phyloP scores from a whole-genome alignment of 2,888 invertebrate genomes.

The Marasmarcha lunaedactyla region DNA sequence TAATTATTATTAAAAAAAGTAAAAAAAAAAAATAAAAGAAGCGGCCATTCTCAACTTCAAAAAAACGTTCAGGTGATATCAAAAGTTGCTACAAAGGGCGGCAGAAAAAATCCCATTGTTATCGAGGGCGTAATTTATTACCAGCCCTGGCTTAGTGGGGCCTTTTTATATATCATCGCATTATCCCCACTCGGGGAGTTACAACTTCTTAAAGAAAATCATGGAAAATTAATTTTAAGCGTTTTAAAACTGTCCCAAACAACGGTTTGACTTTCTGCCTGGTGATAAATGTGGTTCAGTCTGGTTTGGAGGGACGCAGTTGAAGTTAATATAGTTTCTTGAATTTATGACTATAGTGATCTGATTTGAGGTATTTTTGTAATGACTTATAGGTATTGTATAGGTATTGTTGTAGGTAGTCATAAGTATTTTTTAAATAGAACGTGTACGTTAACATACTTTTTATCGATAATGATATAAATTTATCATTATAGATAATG shows the following conservation, averaged over 20 bases:
- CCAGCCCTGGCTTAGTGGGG: conserved; percentile 56
- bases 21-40: too few relatives aligned
- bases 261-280: conserved; percentile 41
- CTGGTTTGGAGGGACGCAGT: too few relatives aligned
- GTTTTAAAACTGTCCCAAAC: conserved; percentile 59
- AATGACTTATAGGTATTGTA: too few relatives aligned
- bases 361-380: too few relatives aligned
- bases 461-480: too few relatives aligned
- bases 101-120: conserved; percentile 68
- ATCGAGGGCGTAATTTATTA: conserved; percentile 72
- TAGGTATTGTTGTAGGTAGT: too few relatives aligned
- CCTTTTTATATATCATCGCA: conserved; percentile 72
- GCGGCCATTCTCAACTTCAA: conserved; percentile 14
- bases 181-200: conserved; percentile 68
- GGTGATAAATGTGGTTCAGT: not conserved
- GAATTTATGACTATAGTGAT: too few relatives aligned
- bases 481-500: too few relatives aligned
- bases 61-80: conserved; percentile 63
- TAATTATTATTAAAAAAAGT: too few relatives aligned
- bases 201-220: conserved; percentile 70
- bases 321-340: too few relatives aligned
- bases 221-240: conserved; percentile 65
- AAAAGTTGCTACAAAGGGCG: conserved; percentile 68
- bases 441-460: too few relatives aligned
- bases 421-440: too few relatives aligned